Conservation (phyloP, 1,140 invertebrate genomes). For the Megalopta genalis region DNA sequence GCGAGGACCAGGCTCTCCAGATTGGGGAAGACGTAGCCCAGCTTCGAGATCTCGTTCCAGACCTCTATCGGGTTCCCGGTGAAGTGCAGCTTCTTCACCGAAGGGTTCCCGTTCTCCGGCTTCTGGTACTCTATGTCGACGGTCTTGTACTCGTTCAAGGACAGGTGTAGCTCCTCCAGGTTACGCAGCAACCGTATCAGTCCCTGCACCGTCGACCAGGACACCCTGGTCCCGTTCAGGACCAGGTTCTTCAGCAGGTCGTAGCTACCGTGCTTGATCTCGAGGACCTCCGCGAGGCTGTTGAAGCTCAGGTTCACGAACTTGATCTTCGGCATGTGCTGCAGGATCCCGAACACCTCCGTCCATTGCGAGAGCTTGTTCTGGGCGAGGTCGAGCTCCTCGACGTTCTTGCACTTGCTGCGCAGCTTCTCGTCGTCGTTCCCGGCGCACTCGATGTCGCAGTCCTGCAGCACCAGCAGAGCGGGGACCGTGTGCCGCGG, state of each 20-base stretch:
- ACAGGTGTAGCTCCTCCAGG: constrained; percentile 94
- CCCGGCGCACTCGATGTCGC: constrained; percentile 92
- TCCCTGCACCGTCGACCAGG: constrained; percentile 90
- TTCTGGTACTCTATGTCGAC: constrained; percentile 83
- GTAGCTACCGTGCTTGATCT: constrained; percentile 80
- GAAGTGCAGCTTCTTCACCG: constrained; percentile 89
- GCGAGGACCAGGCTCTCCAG: constrained; percentile 91
- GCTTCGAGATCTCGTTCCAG: constrained; percentile 89
- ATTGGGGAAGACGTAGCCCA: constrained; percentile 91
- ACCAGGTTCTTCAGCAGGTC: constrained; percentile 88
- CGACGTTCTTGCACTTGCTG: constrained; percentile 90
- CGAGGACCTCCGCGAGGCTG: constrained; percentile 85
- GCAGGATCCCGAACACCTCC: constrained; percentile 92
- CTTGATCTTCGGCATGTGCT: constrained; percentile 91
- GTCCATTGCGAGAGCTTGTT: constrained; percentile 92
- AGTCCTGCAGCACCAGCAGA: constrained; percentile 92
- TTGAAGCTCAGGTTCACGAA: constrained; percentile 96
- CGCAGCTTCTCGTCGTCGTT: constrained; percentile 86
- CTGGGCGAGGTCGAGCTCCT: constrained; percentile 94
- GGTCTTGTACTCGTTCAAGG: constrained; percentile 90
- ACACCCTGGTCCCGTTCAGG: constrained; percentile 91
- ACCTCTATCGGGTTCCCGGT: constrained; percentile 90
- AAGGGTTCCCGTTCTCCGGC: constrained; percentile 80
- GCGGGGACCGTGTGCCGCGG: constrained; percentile 89
- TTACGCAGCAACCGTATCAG: constrained; percentile 87